A percentile compares a stretch with the other conserved stretches of the same genome.
Evolutionary conservation across 2,888 invertebrate genomes (phyloP).

Genomic region (Drosophila fulvimacula): DNA sequence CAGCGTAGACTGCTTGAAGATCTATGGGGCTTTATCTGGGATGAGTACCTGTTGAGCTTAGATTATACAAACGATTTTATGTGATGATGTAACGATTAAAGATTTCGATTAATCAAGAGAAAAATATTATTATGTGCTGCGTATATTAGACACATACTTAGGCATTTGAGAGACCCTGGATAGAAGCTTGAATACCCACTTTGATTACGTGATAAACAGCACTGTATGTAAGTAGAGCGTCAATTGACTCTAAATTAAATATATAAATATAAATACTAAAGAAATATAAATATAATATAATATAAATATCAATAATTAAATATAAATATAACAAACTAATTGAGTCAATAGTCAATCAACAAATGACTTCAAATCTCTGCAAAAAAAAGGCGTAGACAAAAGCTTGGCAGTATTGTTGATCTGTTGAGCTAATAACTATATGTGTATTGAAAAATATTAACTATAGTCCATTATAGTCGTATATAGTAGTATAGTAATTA

Average conservation of each 20-base stretch:
- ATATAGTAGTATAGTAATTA: too few species aligned
- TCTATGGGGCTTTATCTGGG: neutral
- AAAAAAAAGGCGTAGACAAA: neutral
- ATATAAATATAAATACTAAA: neutral
- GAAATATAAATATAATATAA: too few species aligned
- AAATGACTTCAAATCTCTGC: neutral
- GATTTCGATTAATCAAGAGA: neutral
- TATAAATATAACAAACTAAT: too few species aligned
- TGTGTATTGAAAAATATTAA: neutral
- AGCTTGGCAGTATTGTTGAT: too few species aligned
- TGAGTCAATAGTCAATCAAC: too few species aligned
- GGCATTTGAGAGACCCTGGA: neutral
- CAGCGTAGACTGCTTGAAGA: neutral
- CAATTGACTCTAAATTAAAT: neutral
- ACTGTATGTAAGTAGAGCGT: neutral
- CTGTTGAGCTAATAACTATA: neutral
- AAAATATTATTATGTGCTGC: neutral
- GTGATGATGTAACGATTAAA: neutral
- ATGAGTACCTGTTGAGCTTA: neutral
- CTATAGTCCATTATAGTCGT: neutral
- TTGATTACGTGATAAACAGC: neutral
- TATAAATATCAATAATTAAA: too few species aligned
- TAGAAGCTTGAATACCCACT: neutral
- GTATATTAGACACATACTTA: neutral
- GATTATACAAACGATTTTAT: neutral